Evolutionary conservation across 53 echinoderm and acorn worm species (phyloP).

Genomic region (Arbacia lixula): DNA sequence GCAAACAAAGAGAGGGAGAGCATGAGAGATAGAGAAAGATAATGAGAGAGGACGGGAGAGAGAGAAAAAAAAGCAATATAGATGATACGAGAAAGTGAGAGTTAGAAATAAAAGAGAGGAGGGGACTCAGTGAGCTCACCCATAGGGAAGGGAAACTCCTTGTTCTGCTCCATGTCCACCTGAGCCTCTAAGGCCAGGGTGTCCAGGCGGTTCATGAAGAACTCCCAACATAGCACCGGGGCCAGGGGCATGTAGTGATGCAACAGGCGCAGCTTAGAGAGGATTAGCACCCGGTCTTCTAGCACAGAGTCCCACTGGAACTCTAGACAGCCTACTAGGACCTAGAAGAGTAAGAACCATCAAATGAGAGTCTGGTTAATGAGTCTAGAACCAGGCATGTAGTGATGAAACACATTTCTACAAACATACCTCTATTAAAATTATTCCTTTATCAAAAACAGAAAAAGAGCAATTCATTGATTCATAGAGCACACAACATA

Average conservation of each 20-base stretch:
- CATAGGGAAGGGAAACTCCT: slow-evolving; percentile 96
- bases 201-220: slow-evolving; percentile 93
- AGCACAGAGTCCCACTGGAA: slow-evolving; percentile 99
- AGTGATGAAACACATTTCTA: no score
- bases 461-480: no score
- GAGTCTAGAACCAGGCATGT: no score
- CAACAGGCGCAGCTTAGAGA: slow-evolving; percentile 73
- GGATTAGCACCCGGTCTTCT: slow-evolving; percentile 91
- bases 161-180: slow-evolving; percentile 92
- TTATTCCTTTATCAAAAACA: no score
- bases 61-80: background rate
- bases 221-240: slow-evolving; percentile 92
- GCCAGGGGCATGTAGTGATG: slow-evolving; percentile 80
- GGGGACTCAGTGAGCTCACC: slow-evolving; percentile 72
- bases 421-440: no score
- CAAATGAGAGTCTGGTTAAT: no score
- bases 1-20: background rate
- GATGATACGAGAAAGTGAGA: background rate
- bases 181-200: slow-evolving; percentile 92
- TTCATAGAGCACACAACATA: no score
- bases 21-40: no score
- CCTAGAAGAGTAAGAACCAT: no score
- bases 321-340: slow-evolving; percentile 86
- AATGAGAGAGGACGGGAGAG: background rate
- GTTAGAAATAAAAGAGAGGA: background rate